Evolutionary conservation across 30 jellyfish, hydroid and myxozoan species (phyloP).

Genomic region (Hydra vulgaris): DNA sequence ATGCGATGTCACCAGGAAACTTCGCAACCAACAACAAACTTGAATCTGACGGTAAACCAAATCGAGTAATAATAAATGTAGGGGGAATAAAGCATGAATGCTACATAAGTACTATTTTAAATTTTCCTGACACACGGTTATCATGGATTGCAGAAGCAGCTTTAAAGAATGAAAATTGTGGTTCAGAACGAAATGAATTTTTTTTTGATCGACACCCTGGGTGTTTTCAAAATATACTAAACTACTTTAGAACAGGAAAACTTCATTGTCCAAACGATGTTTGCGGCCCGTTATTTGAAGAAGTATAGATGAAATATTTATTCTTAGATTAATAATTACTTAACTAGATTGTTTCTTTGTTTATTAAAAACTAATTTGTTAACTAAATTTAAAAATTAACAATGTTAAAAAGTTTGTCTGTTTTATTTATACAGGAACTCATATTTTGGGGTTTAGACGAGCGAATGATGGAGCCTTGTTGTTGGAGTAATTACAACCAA

Average conservation of each 20-base stretch:
- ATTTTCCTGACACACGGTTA: slow-evolving; percentile 87
- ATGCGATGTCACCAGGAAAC: too few species aligned
- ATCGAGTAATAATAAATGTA: slow-evolving; percentile 86
- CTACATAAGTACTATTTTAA: slow-evolving; percentile 78
- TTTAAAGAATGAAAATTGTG: slow-evolving; percentile 87
- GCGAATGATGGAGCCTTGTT: slow-evolving; percentile 97
- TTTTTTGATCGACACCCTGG: slow-evolving; percentile 97
- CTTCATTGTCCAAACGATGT: slow-evolving; percentile 98
- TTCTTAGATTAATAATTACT: too few species aligned
- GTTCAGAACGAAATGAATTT: slow-evolving; percentile 85
- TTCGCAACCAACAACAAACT: background rate
- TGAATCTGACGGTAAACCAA: background rate
- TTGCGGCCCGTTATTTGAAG: slow-evolving; percentile 90
- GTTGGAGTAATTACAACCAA: slow-evolving; percentile 95
- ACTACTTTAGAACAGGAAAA: slow-evolving; percentile 91
- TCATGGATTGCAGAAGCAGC: slow-evolving; percentile 98
- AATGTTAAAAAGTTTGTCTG: background rate
- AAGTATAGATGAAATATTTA: slow-evolving; percentile 4
- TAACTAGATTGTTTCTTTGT: too few species aligned
- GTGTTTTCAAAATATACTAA: slow-evolving; percentile 79
- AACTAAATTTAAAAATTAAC: too few species aligned
- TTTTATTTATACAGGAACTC: slow-evolving; percentile 42
- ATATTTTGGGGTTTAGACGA: slow-evolving; percentile 98
- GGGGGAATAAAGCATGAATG: slow-evolving; percentile 95
- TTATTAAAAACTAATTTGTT: too few species aligned